These are phyloP conservation scores for Limosa lapponica DNA, from an alignment of 2,797 vertebrate species.

Conservation along the genomic window DNA sequence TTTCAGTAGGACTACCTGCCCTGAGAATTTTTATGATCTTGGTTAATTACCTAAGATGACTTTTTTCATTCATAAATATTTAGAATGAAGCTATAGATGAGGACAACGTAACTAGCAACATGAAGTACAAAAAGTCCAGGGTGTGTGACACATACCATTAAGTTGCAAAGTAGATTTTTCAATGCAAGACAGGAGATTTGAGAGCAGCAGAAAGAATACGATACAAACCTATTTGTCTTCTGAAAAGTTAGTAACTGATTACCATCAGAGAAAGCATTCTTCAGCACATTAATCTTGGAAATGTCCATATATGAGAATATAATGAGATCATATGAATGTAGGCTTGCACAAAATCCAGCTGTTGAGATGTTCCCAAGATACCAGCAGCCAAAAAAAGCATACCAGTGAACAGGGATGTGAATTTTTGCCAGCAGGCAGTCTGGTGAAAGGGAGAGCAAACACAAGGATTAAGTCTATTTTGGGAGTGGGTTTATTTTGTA, in stretches of 20 bases:
- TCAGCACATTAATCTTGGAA: slow-evolving; percentile 10
- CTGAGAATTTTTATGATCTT: neutral
- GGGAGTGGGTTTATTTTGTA: neutral
- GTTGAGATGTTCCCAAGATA: slow-evolving; percentile 48
- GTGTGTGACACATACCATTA: neutral
- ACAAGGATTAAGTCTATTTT: slow-evolving; percentile 36
- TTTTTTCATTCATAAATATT: neutral
- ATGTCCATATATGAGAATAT: slow-evolving; percentile 45
- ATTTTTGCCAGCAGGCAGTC: slow-evolving; percentile 27
- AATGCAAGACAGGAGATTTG: neutral
- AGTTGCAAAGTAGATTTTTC: neutral
- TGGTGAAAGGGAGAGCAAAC: slow-evolving; percentile 15
- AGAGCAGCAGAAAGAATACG: neutral
- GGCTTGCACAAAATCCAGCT: slow-evolving; percentile 51
- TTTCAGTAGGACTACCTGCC: neutral
- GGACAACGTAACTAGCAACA: neutral
- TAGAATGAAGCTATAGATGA: neutral
- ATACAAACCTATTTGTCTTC: neutral
- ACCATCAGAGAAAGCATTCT: slow-evolving; percentile 27
- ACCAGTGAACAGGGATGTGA: slow-evolving; percentile 13
- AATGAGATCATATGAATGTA: slow-evolving; percentile 44
- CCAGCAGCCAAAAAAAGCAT: slow-evolving; percentile 49
- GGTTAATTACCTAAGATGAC: neutral
- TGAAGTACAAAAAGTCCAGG: neutral
- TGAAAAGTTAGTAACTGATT: neutral